These are phyloP conservation scores for Pachymerium ferrugineum DNA, from an alignment of 2,888 invertebrate genomes.

Conservation along the genomic window DNA sequence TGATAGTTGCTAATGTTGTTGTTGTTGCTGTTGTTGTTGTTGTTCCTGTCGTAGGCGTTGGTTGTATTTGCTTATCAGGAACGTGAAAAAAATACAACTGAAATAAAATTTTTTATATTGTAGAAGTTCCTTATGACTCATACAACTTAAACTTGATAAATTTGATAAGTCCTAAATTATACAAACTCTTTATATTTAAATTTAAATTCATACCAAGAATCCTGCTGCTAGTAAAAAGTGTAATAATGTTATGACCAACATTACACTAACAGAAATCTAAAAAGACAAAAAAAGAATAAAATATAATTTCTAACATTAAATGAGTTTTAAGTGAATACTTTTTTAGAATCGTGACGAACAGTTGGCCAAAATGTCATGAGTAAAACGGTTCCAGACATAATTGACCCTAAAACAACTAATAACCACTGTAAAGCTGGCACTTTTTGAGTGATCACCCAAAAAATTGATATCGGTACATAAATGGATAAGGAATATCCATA, in stretches of 20 bases:
- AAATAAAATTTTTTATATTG: not conserved
- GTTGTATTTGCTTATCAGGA: not conserved
- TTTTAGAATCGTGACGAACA: constrained; percentile 50
- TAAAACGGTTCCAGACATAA: constrained; percentile 79
- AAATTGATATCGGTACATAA: constrained; percentile 83
- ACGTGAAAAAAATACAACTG: constrained; percentile 32
- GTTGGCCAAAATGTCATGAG: constrained; percentile 76
- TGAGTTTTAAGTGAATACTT: not conserved
- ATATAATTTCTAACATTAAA: not conserved
- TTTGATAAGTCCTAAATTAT: not conserved
- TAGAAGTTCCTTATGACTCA: not conserved
- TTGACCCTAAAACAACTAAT: constrained; percentile 71
- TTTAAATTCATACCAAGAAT: constrained; percentile 59
- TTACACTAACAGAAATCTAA: constrained; percentile 58
- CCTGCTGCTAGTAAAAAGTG: constrained; percentile 79
- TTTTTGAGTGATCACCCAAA: constrained; percentile 83
- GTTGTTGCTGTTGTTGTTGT: not conserved
- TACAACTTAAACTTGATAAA: not conserved
- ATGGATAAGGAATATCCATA: constrained; percentile 93
- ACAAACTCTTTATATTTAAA: not conserved
- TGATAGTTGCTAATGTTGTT: not conserved
- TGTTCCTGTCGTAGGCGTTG: not conserved
- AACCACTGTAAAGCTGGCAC: constrained; percentile 78
- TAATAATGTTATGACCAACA: constrained; percentile 63
- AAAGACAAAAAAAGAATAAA: not conserved